Percentiles rank a stretch among this genome's conserved stretches.
Conservation (phyloP, 2,797 vertebrate species). For the Coccyzus lansbergi region DNA sequence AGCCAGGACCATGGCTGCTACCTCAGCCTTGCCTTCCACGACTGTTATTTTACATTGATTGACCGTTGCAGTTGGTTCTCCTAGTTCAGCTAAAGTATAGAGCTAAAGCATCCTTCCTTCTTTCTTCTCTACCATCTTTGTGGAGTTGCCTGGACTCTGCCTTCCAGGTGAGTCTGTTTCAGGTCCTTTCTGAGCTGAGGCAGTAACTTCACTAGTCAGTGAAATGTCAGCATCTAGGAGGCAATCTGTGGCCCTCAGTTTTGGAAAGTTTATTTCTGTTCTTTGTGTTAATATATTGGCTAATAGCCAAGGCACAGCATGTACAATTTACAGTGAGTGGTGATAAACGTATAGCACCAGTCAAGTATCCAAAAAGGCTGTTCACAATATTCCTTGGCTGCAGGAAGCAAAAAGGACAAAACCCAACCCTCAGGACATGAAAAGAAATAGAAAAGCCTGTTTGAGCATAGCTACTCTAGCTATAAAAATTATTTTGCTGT, state of each 20-base stretch:
- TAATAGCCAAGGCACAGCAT: not conserved
- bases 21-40: too few relatives aligned
- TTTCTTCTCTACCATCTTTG: not conserved
- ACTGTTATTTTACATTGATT: not conserved
- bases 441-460: not conserved
- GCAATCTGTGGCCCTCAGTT: not conserved
- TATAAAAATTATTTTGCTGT: not conserved
- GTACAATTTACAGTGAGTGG: not conserved
- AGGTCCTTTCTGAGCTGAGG: not conserved
- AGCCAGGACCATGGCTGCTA: not conserved
- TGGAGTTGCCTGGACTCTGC: not conserved
- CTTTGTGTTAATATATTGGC: not conserved
- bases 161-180: not conserved
- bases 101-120: not conserved
- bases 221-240: not conserved
- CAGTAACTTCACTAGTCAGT: not conserved
- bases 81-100: not conserved
- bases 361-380: not conserved
- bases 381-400: not conserved
- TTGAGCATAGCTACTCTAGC: not conserved
- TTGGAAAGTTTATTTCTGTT: not conserved
- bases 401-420: slow-evolving; percentile 19
- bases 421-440: slow-evolving; percentile 5
- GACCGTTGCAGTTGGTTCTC: not conserved
- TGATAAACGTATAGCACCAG: not conserved